Evolutionary conservation across 1,140 invertebrate genomes (phyloP).

Genomic region (Apis laboriosa): DNA sequence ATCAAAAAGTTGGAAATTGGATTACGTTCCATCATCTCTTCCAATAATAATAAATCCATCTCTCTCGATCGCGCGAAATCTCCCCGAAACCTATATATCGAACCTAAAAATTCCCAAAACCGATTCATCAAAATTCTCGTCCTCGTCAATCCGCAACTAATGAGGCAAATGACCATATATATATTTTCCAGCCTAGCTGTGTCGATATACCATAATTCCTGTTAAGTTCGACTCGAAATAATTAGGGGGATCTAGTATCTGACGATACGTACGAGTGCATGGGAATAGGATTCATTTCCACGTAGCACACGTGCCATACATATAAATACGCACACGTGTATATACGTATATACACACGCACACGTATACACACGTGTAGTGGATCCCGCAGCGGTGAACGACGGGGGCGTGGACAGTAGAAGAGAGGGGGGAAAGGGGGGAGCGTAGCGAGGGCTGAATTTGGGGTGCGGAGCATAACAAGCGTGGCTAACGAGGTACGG

Average conservation of each 20-base stretch:
- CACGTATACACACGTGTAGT: neutral
- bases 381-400: neutral
- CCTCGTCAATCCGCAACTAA: no score
- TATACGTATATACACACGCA: no score
- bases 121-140: no score
- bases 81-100: no score
- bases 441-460: slow-evolving; percentile 54
- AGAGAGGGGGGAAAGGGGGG: no score
- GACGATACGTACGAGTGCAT: slow-evolving; percentile 46
- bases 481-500: slow-evolving; percentile 78
- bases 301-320: neutral
- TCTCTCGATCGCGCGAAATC: no score
- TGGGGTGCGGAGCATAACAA: slow-evolving; percentile 74
- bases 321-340: neutral
- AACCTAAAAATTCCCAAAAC: no score
- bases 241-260: slow-evolving; percentile 69
- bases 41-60: no score
- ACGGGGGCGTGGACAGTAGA: neutral
- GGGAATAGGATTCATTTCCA: slow-evolving; percentile 44
- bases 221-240: slow-evolving; percentile 73
- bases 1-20: no score
- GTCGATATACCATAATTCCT: slow-evolving; percentile 40
- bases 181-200: no score
- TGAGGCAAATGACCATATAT: no score
- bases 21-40: no score